These are phyloP conservation scores for Cephalophus harveyi DNA, from an alignment of 2,113 vertebrate species.

Conservation along the genomic window DNA sequence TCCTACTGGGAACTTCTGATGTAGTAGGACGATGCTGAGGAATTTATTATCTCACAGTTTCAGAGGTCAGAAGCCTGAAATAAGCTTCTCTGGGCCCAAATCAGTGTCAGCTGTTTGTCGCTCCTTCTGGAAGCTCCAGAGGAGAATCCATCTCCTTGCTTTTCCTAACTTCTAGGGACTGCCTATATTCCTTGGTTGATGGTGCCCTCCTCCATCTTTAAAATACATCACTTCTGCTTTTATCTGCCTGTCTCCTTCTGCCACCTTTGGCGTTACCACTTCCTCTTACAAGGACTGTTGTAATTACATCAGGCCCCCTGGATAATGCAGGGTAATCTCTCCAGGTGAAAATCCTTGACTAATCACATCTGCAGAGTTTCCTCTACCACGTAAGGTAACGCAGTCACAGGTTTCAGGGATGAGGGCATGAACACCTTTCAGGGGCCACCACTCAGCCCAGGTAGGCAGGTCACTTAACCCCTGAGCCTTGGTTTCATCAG, in stretches of 20 bases:
- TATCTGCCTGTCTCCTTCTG: neutral
- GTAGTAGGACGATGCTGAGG: neutral
- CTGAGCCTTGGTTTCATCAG: neutral
- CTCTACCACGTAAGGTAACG: neutral
- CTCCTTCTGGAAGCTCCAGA: neutral
- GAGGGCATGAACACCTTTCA: neutral
- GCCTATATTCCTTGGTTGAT: neutral
- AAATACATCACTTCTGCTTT: neutral
- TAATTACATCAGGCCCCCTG: neutral
- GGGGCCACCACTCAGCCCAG: neutral
- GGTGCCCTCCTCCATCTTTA: neutral
- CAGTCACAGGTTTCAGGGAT: neutral
- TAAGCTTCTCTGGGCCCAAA: neutral
- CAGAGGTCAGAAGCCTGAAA: neutral
- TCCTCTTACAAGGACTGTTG: neutral
- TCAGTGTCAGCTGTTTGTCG: neutral
- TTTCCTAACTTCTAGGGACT: neutral
- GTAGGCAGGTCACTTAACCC: neutral
- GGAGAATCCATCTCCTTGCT: neutral
- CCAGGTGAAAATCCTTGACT: neutral
- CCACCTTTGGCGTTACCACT: neutral
- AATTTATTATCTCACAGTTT: slow-evolving; percentile 6
- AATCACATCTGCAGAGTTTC: neutral
- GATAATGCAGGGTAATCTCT: neutral
- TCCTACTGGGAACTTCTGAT: neutral